Base-by-base conservation (phyloP, 2,888 invertebrate genomes). In the Drosophila kambysellisi region DNA sequence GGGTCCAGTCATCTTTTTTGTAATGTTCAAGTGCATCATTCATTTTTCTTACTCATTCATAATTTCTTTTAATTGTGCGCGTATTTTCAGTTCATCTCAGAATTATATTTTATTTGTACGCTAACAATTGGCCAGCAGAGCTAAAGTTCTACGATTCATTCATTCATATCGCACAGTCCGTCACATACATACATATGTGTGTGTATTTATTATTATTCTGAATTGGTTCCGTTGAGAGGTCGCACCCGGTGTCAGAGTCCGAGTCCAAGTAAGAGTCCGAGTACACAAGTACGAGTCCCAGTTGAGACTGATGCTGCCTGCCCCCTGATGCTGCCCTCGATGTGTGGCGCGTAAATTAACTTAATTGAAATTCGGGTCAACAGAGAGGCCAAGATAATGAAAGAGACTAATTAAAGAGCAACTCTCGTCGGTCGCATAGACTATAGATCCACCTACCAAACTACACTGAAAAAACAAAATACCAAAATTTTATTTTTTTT, bases 341-440 rank as follows among this genome's bases (percentile, higher is more conserved):
- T 73, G 70, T 78, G 78, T 72, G 79, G 83, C 81, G 88, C 83
- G 87, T 91, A 91, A 92, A 92, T 92, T 92, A 91, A 90, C 88
- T 92, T 93, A 93, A 93, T 93, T 93, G 93, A 92, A 92, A 93
- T 92, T 92, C 92, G 93, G 93, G 93, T 93, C 93, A 93, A 93
- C 92, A 93, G 92, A 92, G 92, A 92, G 92, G 92, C 92, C 93
- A 93, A 92, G 89, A 91, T 92, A 91, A 92, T 92, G 92, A 87
- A 92, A 91, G 92, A 91, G 91, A 92, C 92, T 92, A 92, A 92
- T 92, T 92, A 92, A 92, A 91, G 91, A 88, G 85, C 82, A 81
- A 78, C 80, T 76, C 81, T 80, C 70, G 62, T 66, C 68, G 25
- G n/a, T 58, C 41, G 65, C 50, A 54, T 65, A 65, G 54, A 35